Evolutionary conservation across 2,797 vertebrate genomes (phyloP).

Genomic region (Uromys caudimaculatus): DNA sequence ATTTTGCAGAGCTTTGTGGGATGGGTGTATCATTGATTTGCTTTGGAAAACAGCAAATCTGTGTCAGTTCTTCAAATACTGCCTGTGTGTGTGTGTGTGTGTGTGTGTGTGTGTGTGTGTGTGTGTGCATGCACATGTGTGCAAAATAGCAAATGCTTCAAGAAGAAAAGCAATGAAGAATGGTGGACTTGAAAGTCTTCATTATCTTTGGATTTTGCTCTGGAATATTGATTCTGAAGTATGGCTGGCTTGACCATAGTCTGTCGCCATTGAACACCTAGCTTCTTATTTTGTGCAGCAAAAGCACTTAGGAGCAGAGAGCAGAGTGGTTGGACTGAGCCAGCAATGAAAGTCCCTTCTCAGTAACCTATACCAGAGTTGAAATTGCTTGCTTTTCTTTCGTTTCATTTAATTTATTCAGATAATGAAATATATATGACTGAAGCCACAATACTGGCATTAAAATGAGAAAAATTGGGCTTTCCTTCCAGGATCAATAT

Average conservation of each 20-base stretch:
- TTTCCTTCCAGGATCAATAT: neutral
- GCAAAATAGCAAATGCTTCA: neutral
- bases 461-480: neutral
- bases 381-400: neutral
- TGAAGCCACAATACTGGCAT: neutral
- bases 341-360: neutral
- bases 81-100: too few relatives aligned
- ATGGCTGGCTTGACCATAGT: neutral
- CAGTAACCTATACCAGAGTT: neutral
- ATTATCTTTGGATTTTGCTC: neutral
- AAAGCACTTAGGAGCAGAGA: neutral
- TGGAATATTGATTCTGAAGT: neutral
- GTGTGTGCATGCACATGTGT: too few relatives aligned
- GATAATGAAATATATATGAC: neutral
- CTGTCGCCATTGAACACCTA: neutral
- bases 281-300: neutral
- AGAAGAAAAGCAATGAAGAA: neutral
- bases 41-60: conserved; percentile 25
- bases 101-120: too few relatives aligned
- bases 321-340: neutral
- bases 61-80: neutral
- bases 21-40: neutral
- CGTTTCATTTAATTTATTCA: neutral
- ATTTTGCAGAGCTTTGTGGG: neutral
- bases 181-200: neutral